Conservation (phyloP, 23 tunicate genomes). For the Pegea sp. region DNA sequence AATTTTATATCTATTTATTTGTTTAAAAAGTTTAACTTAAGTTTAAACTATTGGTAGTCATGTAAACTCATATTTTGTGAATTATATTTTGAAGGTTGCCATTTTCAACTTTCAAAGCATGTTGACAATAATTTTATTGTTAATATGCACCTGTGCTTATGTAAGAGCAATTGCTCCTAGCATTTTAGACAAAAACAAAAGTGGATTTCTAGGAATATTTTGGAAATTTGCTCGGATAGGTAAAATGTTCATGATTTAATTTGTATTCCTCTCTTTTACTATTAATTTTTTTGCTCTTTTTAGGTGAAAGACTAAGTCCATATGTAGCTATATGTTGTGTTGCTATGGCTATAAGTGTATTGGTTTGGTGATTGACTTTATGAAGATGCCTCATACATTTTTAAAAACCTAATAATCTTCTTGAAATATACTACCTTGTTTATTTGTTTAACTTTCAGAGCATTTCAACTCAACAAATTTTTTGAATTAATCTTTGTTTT, state of each 20-base stretch:
- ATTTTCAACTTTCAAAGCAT: constrained; percentile 96
- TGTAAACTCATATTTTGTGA: too few relatives aligned
- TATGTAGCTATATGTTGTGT: constrained; percentile 80
- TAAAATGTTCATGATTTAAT: constrained; percentile 2
- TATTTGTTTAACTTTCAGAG: too few relatives aligned
- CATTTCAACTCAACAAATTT: too few relatives aligned
- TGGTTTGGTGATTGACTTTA: constrained; percentile 61
- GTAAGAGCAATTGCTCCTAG: constrained; percentile 90
- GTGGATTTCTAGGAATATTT: constrained; percentile 88
- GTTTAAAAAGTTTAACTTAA: too few relatives aligned
- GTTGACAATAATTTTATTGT: constrained; percentile 66
- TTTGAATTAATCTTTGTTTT: too few relatives aligned
- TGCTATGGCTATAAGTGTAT: constrained; percentile 83
- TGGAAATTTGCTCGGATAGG: constrained; percentile 99
- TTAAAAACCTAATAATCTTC: too few relatives aligned
- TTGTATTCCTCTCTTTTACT: background rate
- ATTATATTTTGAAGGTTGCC: constrained; percentile 63
- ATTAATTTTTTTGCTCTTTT: constrained; percentile 3
- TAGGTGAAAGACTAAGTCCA: constrained; percentile 92
- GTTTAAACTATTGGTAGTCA: too few relatives aligned
- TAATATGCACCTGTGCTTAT: constrained; percentile 96
- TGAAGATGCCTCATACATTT: too few relatives aligned
- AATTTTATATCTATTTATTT: too few relatives aligned
- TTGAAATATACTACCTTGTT: too few relatives aligned
- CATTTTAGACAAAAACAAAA: constrained; percentile 78